Percentiles rank a stretch among this genome's conserved stretches.
These are phyloP conservation scores for Prietella phreatophila DNA, from an alignment of 2,113 vertebrate genomes.

Conservation along the genomic window DNA sequence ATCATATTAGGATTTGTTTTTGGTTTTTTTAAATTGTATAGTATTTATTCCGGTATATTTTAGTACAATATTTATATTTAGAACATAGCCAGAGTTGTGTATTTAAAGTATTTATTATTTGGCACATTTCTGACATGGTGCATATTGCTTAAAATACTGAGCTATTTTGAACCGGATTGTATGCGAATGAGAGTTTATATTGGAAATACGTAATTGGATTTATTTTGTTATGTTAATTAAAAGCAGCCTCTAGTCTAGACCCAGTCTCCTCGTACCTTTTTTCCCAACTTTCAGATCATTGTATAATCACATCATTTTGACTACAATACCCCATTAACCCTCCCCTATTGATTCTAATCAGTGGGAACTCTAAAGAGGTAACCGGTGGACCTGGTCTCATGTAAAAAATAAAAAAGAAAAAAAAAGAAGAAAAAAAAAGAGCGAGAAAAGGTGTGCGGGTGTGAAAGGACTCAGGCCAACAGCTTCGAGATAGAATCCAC, in stretches of 20 bases:
- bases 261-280: not conserved
- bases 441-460: not conserved
- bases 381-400: conserved; percentile 59
- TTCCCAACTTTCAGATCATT: conserved; percentile 12
- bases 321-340: conserved; percentile 58
- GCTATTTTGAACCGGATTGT: not conserved
- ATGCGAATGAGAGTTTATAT: not conserved
- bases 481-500: conserved; percentile 15
- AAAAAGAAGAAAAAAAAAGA: not conserved
- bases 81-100: not conserved
- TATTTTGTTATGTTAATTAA: not conserved
- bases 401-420: too few relatives aligned
- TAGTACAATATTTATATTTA: not conserved
- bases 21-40: not conserved
- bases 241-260: not conserved
- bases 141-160: not conserved
- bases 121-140: not conserved
- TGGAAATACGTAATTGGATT: not conserved
- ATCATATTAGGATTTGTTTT: not conserved
- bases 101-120: not conserved
- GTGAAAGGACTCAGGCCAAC: not conserved
- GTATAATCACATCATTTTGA: conserved; percentile 50
- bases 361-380: conserved; percentile 63
- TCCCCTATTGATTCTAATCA: conserved; percentile 70
- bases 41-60: not conserved